Base-by-base conservation (phyloP, 2,797 vertebrate species). In the Carduelis carduelis region DNA sequence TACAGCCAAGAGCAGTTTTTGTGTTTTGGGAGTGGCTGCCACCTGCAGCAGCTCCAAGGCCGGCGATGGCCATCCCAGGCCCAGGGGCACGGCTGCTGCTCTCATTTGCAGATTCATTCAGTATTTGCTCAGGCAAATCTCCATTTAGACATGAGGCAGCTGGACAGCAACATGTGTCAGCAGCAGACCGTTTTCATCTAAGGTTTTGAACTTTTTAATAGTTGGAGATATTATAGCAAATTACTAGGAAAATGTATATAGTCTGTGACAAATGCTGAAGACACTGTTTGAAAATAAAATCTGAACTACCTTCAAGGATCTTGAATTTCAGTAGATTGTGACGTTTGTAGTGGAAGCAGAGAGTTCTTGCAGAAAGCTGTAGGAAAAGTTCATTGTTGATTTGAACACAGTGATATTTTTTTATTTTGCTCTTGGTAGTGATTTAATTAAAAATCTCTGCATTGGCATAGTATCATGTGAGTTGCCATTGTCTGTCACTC, bases 41-140 rank as follows among this genome's bases (percentile, higher is more conserved):
- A 53, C 12, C 47, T 65, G 43, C 80, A 65, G 72, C 64, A 83
- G 22, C 46, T 70, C 26, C 53, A 26, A 8, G 15, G 49, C 23
- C 28, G 9, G 2, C 0, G 0, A 2, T 49, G 50, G 20, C n/a
- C 44, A n/a, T 34, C 16, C 53, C 66, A 65, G 52, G 14, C 59
- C 21, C 22, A 13, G 0, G 3, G 55, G 41, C 2, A 0, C 1
- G 3, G 18, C 50, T 69, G 11, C 85, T 77, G 46, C 77, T 80
- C 9, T 76, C 18, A 32, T 77, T 80, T 32, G 47, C 57, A 65
- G 28, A n/a, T 61, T 49, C 28, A 53, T 53, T n/a, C 55, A 52
- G 5, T 27, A 26, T 72, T 68, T 90, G 12, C 46, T 83, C 28
- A 27, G 43, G 17, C 12, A 89, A 37, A 55, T 41, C 46, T 53